phyloP scores from a whole-genome alignment of 2,113 vertebrate genomes.

The Trochalopteron elliotii region DNA sequence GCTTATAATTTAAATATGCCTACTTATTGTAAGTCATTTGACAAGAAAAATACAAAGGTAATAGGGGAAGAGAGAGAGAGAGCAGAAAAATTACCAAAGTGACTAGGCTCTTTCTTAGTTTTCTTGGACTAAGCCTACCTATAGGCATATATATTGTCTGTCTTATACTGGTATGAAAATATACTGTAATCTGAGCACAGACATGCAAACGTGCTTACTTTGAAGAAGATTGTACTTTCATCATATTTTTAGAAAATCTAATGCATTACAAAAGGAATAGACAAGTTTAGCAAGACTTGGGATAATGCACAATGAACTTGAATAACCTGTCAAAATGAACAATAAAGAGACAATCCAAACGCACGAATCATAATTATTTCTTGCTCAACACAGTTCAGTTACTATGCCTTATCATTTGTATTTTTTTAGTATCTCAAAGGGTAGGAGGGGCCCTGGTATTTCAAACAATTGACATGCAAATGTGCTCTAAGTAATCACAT shows the following conservation, averaged over 20 bases:
- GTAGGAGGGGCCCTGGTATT: background rate
- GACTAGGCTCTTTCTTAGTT: background rate
- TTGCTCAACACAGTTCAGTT: background rate
- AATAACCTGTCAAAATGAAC: constrained; percentile 49
- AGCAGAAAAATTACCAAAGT: background rate
- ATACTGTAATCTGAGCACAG: background rate
- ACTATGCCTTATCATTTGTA: background rate
- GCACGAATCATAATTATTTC: background rate
- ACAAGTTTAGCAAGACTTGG: background rate
- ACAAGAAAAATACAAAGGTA: background rate
- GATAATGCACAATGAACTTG: constrained; percentile 18
- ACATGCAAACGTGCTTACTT: constrained; percentile 19
- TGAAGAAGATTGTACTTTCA: background rate
- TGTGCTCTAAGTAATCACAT: background rate
- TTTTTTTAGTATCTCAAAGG: background rate
- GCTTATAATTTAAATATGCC: background rate
- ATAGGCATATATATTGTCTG: background rate
- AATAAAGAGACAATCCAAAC: constrained; percentile 33
- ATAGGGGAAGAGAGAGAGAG: background rate
- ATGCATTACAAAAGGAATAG: background rate
- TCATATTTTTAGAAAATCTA: background rate
- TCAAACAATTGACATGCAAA: background rate
- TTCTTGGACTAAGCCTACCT: background rate
- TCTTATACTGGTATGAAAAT: background rate
- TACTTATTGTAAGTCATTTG: background rate